These are phyloP conservation scores for Himalopsyche phryganea DNA, from an alignment of 1,140 invertebrate genomes.

Conservation along the genomic window DNA sequence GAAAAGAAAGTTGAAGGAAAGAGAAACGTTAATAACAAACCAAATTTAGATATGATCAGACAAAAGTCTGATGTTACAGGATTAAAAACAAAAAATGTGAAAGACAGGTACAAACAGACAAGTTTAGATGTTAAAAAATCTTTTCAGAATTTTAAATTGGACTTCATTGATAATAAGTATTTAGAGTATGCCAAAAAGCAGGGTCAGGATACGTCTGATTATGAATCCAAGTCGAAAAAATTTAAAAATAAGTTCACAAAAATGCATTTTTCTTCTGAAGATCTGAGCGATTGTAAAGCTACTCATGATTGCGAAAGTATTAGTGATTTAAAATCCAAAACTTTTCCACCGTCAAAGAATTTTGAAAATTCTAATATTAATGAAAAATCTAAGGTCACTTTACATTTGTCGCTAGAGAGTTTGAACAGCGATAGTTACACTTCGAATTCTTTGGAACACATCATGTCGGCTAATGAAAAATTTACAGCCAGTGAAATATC, in stretches of 20 bases:
- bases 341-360: background rate
- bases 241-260: slow-evolving; percentile 28
- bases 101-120: background rate
- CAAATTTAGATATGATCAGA: slow-evolving; percentile 45
- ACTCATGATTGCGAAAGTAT: background rate
- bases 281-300: slow-evolving; percentile 20
- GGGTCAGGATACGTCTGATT: slow-evolving; percentile 37
- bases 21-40: slow-evolving; percentile 11
- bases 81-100: slow-evolving; percentile 50
- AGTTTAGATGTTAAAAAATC: slow-evolving; percentile 1
- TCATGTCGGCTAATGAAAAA: slow-evolving; percentile 23
- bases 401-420: slow-evolving; percentile 51
- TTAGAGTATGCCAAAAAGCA: slow-evolving; percentile 7
- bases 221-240: slow-evolving; percentile 42
- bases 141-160: slow-evolving; percentile 5
- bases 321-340: slow-evolving; percentile 1
- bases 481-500: slow-evolving; percentile 27
- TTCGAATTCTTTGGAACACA: slow-evolving; percentile 25
- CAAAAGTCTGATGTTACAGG: slow-evolving; percentile 60
- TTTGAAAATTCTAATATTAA: slow-evolving; percentile 11
- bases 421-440: slow-evolving; percentile 40
- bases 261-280: slow-evolving; percentile 32
- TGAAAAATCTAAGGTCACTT: slow-evolving; percentile 38
- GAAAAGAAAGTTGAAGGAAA: slow-evolving; percentile 26
- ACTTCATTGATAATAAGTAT: slow-evolving; percentile 3